Evolutionary conservation across 2,888 invertebrate genomes (phyloP).

Genomic region (Bombylius discolor): DNA sequence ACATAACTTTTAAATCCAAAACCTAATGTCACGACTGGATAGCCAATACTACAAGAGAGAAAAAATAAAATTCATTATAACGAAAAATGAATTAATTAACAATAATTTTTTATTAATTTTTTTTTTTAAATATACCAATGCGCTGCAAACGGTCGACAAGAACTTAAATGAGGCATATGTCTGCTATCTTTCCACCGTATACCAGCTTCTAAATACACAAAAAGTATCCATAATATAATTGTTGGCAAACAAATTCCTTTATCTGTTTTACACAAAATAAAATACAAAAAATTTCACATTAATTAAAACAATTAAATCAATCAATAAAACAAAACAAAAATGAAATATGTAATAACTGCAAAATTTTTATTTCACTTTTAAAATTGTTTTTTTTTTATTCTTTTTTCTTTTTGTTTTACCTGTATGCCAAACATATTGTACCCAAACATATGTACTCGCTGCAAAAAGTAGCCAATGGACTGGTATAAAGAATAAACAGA

Average conservation of each 20-base stretch:
- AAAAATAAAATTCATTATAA: background rate
- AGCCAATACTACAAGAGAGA: conserved; percentile 57
- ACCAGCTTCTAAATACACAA: conserved; percentile 89
- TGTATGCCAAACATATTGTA: conserved; percentile 96
- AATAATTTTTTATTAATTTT: no score
- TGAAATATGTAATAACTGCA: background rate
- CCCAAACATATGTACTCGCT: conserved; percentile 98
- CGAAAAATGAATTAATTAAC: background rate
- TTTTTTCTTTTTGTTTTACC: conserved; percentile 40
- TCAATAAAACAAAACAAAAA: background rate
- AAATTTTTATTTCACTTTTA: no score
- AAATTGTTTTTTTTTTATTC: no score
- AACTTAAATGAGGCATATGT: conserved; percentile 74
- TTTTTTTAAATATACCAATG: conserved; percentile 55
- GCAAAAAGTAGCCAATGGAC: conserved; percentile 95
- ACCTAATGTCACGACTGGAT: conserved; percentile 89
- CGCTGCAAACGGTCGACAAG: conserved; percentile 91
- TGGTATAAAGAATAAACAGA: conserved; percentile 98
- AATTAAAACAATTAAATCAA: background rate
- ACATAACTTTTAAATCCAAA: conserved; percentile 91
- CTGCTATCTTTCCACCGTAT: conserved; percentile 71
- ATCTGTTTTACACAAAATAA: conserved; percentile 42
- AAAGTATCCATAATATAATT: conserved; percentile 82
- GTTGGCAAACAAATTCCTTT: conserved; percentile 91
- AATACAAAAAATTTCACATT: conserved; percentile 8